These are phyloP conservation scores for Ammodytes dubius DNA, from an alignment of 2,113 vertebrate genomes.

Conservation along the genomic window DNA sequence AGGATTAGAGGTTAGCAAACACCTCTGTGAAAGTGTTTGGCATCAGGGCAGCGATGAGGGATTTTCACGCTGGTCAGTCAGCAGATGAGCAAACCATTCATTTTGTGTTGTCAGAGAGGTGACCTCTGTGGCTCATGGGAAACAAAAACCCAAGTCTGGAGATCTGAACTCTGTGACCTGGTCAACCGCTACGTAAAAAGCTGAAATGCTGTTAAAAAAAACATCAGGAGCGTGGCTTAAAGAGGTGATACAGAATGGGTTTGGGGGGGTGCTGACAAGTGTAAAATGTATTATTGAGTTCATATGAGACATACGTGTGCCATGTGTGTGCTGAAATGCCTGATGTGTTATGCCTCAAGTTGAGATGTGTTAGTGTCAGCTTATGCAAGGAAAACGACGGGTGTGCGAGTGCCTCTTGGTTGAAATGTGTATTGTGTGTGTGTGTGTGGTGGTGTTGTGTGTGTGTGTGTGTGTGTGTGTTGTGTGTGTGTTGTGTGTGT, in stretches of 20 bases:
- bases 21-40: constrained; percentile 79
- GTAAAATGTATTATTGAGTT: constrained; percentile 57
- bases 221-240: neutral
- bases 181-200: constrained; percentile 34
- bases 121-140: constrained; percentile 72
- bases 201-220: constrained; percentile 14
- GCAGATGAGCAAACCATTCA: constrained; percentile 77
- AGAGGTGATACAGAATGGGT: neutral
- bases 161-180: constrained; percentile 11
- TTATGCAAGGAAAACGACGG: constrained; percentile 22
- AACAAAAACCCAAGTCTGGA: neutral
- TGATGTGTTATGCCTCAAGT: constrained; percentile 40
- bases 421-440: constrained; percentile 1
- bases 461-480: neutral
- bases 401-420: constrained; percentile 17
- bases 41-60: constrained; percentile 62
- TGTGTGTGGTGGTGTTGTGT: constrained; percentile 18
- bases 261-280: constrained; percentile 50
- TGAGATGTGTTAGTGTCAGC: constrained; percentile 33
- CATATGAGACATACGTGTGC: constrained; percentile 63
- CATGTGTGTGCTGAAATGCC: constrained; percentile 52
- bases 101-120: constrained; percentile 74
- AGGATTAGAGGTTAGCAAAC: constrained; percentile 74
- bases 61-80: constrained; percentile 76
- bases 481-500: constrained; percentile 29